A percentile compares a stretch with the other conserved stretches of the same genome.
Evolutionary conservation across 1,140 invertebrate species (phyloP).

Genomic region (Bombus huntii): DNA sequence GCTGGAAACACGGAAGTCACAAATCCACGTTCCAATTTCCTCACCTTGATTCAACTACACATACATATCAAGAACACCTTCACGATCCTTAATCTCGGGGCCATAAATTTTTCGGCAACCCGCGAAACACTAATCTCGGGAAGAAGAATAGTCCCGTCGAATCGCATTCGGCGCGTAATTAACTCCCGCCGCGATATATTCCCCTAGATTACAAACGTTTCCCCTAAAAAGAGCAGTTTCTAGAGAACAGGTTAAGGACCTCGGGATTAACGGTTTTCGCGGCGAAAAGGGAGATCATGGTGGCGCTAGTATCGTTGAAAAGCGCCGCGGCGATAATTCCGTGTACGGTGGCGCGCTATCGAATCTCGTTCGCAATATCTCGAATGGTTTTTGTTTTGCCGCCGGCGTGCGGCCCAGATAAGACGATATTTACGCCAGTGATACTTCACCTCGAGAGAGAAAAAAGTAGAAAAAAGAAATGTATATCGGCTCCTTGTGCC

Average conservation of each 20-base stretch:
- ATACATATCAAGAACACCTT: too few species aligned
- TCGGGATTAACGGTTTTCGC: conserved; percentile 1
- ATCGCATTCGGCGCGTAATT: not conserved
- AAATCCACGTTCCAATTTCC: too few species aligned
- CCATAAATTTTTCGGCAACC: not conserved
- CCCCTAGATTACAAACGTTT: not conserved
- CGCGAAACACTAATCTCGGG: not conserved
- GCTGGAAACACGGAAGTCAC: too few species aligned
- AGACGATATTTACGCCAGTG: conserved; percentile 26
- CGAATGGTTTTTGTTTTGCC: conserved; percentile 10
- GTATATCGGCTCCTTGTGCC: not conserved
- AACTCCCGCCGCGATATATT: not conserved
- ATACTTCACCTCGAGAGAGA: conserved; percentile 20
- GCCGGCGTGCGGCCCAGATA: not conserved
- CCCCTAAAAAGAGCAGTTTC: not conserved
- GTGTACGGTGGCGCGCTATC: not conserved
- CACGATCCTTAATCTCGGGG: not conserved
- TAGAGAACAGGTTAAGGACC: conserved; percentile 1
- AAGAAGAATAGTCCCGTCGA: not conserved
- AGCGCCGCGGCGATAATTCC: conserved; percentile 3
- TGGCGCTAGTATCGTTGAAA: conserved; percentile 16
- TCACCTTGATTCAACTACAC: too few species aligned
- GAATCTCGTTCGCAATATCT: not conserved
- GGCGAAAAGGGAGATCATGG: not conserved
- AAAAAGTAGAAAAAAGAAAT: too few species aligned